Base-by-base conservation (phyloP, 2,888 invertebrate species). In the Chrysolina americana region DNA sequence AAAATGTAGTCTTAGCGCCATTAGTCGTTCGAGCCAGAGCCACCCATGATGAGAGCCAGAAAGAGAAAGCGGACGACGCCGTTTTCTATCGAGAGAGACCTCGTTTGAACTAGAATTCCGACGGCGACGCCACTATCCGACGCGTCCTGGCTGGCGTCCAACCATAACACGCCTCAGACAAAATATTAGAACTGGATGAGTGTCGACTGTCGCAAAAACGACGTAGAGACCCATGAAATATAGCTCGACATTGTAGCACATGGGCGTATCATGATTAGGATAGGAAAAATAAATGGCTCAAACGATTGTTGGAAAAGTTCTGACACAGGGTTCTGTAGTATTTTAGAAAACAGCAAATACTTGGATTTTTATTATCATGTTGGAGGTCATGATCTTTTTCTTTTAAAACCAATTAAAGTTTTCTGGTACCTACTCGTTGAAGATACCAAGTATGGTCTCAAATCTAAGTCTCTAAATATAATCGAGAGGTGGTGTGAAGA, bases 81-180 rank as follows among this genome's bases (percentile, higher is more conserved):
- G 66, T 64, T 66, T 63, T 44, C 65, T 21, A 41, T 23, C 41
- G 65, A 65, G 63, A 53, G 66, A 68, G 69, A 65, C 73, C 71
- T 74, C 74, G 41, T 71, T 81, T 81, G 80, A 81, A 80, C 80
- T 80, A 79, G 59, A 59, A 59, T 59, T 36, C 36, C 59, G 36
- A 59, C 79, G 79, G 80, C 83, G 83, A 80, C 84, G 83, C 81
- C 81, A 77, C 80, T 79, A 79, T 81, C 72, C 68, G 76, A 80
- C 79, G 80, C 81, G 79, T 83, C 80, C 80, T 85, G 85, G 84
- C 82, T 53, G 50, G n/a, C 69, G 69, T 80, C 85, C 85, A 85
- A 85, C 81, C 81, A 83, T 80, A 85, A 85, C 84, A 85, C 81
- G 78, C 77, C 81, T 79, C 82, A 84, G 85, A 84, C 85, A 84